phyloP scores from a whole-genome alignment of 2,797 vertebrate species.

The Dromococcyx pavoninus region DNA sequence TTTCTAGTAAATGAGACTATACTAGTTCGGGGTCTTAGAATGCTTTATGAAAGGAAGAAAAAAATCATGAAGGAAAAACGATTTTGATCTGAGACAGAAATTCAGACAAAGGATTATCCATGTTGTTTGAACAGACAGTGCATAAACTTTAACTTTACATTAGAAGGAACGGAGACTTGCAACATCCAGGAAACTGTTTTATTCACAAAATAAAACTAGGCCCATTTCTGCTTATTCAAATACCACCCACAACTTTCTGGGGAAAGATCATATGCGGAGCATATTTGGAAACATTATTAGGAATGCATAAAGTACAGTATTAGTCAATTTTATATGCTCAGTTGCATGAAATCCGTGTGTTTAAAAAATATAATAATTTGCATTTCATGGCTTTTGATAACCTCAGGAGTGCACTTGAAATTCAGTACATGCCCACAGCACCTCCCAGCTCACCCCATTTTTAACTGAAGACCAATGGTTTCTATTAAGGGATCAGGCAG shows the following conservation, averaged over 20 bases:
- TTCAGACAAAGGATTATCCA: slow-evolving; percentile 63
- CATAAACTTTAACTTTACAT: slow-evolving; percentile 50
- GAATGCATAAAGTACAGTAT: slow-evolving; percentile 86
- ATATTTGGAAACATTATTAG: slow-evolving; percentile 85
- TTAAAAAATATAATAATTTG: slow-evolving; percentile 88
- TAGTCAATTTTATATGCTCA: slow-evolving; percentile 87
- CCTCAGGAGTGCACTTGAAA: slow-evolving; percentile 88
- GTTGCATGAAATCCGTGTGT: slow-evolving; percentile 86
- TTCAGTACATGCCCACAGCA: slow-evolving; percentile 85
- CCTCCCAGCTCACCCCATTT: slow-evolving; percentile 87
- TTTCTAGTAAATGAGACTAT: slow-evolving; percentile 70
- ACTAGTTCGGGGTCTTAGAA: slow-evolving; percentile 63
- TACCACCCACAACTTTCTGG: slow-evolving; percentile 80
- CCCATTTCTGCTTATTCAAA: slow-evolving; percentile 78
- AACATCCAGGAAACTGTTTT: slow-evolving; percentile 63
- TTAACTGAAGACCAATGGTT: slow-evolving; percentile 97
- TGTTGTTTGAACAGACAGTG: slow-evolving; percentile 66
- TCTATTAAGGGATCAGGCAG: slow-evolving; percentile 97
- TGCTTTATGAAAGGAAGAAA: slow-evolving; percentile 44
- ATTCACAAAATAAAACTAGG: slow-evolving; percentile 72
- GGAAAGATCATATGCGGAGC: slow-evolving; percentile 79
- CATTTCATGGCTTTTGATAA: slow-evolving; percentile 86
- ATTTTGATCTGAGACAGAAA: slow-evolving; percentile 70
- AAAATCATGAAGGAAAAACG: slow-evolving; percentile 40
- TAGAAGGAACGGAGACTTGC: slow-evolving; percentile 42